A percentile compares a stretch with the other conserved stretches of the same genome.
phyloP scores from a whole-genome alignment of 2,113 vertebrate species.

The Ciconia maguari region DNA sequence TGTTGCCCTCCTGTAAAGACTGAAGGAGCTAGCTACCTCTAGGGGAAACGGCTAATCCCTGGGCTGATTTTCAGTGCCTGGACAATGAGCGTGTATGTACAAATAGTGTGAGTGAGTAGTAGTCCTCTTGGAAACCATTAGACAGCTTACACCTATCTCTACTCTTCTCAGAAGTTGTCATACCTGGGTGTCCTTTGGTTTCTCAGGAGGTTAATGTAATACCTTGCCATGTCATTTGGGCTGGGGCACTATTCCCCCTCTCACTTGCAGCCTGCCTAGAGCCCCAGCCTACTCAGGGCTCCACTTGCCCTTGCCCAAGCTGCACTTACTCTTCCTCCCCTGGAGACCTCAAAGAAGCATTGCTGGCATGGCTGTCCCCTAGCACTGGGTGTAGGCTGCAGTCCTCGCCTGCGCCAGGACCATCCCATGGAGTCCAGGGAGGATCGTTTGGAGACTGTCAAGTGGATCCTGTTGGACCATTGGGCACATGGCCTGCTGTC shows the following conservation, averaged over 20 bases:
- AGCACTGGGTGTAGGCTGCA: background rate
- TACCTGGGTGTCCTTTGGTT: background rate
- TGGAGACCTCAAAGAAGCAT: background rate
- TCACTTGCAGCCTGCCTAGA: background rate
- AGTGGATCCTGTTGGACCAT: accelerated
- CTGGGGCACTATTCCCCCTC: background rate
- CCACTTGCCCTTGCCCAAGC: background rate
- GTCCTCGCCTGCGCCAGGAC: accelerated
- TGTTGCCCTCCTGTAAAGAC: background rate
- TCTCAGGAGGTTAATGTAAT: background rate
- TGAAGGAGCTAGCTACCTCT: background rate
- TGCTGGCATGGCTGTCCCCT: accelerated
- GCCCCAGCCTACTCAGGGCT: background rate
- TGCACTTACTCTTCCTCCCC: background rate
- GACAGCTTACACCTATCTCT: background rate
- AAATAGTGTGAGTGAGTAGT: background rate
- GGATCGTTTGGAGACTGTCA: background rate
- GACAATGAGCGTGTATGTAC: background rate
- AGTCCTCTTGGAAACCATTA: background rate
- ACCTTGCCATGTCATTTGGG: background rate
- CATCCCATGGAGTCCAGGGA: background rate
- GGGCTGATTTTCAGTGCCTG: background rate
- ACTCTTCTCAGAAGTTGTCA: background rate
- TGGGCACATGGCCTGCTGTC: accelerated
- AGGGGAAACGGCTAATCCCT: background rate